Conservation (phyloP, 2,113 vertebrate species). For the Odobenus rosmarus region DNA sequence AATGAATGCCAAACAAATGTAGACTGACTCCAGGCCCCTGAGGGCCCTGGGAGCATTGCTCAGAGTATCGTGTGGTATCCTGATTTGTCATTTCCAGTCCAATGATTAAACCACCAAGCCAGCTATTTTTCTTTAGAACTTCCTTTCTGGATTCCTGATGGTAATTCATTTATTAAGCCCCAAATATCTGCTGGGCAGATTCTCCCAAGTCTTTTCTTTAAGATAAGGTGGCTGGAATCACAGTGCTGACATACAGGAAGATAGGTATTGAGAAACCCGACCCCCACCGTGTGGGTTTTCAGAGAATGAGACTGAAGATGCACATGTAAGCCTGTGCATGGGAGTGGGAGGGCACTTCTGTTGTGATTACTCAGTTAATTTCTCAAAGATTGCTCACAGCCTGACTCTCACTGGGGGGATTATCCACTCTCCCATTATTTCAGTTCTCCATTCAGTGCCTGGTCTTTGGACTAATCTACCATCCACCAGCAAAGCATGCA, state of each 20-base stretch:
- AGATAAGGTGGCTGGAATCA: not conserved
- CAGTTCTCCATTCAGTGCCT: not conserved
- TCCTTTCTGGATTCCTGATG: not conserved
- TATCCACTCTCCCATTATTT: not conserved
- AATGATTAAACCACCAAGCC: not conserved
- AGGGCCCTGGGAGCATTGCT: not conserved
- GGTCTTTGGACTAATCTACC: not conserved
- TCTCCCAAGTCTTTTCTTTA: not conserved
- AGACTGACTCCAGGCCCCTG: not conserved
- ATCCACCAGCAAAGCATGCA: not conserved
- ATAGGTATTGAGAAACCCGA: not conserved
- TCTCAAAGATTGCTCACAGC: not conserved
- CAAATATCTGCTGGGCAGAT: not conserved
- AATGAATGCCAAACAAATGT: not conserved
- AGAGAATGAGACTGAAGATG: not conserved
- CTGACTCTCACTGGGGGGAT: not conserved
- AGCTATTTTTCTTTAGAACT: not conserved
- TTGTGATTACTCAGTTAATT: not conserved
- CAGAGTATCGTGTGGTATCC: not conserved
- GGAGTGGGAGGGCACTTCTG: no score
- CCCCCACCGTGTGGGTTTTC: not conserved
- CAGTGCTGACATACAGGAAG: not conserved
- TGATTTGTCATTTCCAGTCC: not conserved
- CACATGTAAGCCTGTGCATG: fast-evolving
- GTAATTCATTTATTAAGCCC: not conserved